These are phyloP conservation scores for Stegastes partitus DNA, from an alignment of 2,113 vertebrate species.

Conservation along the genomic window DNA sequence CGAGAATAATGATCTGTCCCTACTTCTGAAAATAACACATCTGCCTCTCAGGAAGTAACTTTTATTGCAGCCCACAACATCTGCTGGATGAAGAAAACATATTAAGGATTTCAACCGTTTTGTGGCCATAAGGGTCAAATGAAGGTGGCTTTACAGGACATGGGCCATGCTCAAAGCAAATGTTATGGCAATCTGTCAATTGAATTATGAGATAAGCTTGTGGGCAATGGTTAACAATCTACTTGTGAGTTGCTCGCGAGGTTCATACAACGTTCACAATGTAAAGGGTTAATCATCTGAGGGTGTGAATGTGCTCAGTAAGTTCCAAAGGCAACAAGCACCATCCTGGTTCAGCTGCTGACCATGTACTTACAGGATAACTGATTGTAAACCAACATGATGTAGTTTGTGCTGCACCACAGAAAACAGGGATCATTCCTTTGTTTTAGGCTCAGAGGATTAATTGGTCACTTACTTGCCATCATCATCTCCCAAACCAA, in stretches of 20 bases:
- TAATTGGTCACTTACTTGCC: constrained; percentile 90
- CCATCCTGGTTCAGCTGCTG: not conserved
- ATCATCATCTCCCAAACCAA: constrained; percentile 95
- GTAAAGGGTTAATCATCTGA: not conserved
- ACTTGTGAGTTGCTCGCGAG: no score
- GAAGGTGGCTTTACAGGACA: no score
- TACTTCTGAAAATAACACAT: no score
- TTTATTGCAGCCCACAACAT: not conserved
- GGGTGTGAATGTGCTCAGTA: not conserved
- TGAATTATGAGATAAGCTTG: no score
- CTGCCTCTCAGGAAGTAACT: not conserved
- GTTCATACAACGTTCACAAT: no score
- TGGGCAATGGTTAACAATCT: no score
- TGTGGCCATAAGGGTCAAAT: no score
- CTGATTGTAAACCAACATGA: no score
- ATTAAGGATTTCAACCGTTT: not conserved
- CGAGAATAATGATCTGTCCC: not conserved
- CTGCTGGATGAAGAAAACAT: not conserved
- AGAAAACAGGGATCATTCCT: not conserved
- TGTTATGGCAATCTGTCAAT: no score
- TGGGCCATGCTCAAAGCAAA: no score
- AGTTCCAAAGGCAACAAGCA: not conserved
- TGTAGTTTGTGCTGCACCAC: not conserved
- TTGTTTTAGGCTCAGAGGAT: not conserved
- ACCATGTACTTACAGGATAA: not conserved